Conservation (phyloP, 2,888 invertebrate genomes). For the Melieria omissa region DNA sequence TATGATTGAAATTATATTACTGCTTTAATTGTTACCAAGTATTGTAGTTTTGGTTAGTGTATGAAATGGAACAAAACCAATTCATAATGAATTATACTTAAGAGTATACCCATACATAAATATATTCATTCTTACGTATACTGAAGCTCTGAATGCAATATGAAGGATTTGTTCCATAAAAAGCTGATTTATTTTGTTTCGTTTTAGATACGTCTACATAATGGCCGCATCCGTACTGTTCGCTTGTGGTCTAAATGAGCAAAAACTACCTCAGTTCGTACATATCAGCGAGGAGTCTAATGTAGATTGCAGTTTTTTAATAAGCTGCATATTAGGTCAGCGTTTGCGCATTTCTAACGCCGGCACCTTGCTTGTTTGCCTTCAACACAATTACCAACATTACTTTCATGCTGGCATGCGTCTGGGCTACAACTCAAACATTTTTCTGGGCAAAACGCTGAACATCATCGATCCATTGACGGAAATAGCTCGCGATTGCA, state of each 20-base stretch:
- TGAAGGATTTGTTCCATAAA: too few species aligned
- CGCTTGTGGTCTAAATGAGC: constrained; percentile 74
- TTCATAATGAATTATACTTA: too few species aligned
- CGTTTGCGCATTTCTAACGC: constrained; percentile 71
- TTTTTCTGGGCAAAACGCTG: constrained; percentile 68
- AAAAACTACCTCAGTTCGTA: constrained; percentile 70
- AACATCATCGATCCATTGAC: constrained; percentile 70
- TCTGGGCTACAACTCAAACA: constrained; percentile 76
- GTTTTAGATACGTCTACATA: background rate
- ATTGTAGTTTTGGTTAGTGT: too few species aligned
- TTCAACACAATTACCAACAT: constrained; percentile 78
- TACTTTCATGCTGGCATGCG: constrained; percentile 80
- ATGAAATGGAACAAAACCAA: too few species aligned
- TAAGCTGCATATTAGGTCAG: constrained; percentile 75
- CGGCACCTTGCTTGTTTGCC: constrained; percentile 73
- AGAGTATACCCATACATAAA: too few species aligned
- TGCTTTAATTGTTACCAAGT: too few species aligned
- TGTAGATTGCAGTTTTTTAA: constrained; percentile 79
- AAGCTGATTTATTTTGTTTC: too few species aligned
- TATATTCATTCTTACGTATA: too few species aligned
- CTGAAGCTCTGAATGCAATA: too few species aligned
- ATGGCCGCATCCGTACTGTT: constrained; percentile 75
- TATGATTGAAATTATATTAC: too few species aligned
- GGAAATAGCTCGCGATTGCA: constrained; percentile 66
- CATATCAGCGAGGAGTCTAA: constrained; percentile 77